Evolutionary conservation across 2,113 vertebrate genomes (phyloP).

Genomic region (Ophthalmolycus amberensis): DNA sequence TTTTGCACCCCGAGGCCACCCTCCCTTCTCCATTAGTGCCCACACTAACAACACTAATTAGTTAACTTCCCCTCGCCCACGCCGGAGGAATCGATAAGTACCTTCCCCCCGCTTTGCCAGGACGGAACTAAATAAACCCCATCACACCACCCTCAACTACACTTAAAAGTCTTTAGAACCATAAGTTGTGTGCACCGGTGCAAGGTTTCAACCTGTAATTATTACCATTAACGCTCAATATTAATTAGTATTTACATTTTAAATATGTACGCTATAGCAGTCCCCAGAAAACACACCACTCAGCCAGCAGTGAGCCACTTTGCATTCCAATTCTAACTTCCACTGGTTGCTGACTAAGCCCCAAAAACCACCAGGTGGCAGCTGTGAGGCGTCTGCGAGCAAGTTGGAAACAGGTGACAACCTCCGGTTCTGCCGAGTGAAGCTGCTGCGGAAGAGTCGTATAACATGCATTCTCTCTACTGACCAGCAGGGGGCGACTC

Average conservation of each 20-base stretch:
- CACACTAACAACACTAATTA: slow-evolving; percentile 74
- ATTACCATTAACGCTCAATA: neutral
- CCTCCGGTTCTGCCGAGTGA: neutral
- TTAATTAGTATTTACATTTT: neutral
- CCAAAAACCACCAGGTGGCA: neutral
- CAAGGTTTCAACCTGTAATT: neutral
- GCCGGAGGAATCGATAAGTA: slow-evolving; percentile 57
- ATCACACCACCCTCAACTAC: slow-evolving; percentile 21
- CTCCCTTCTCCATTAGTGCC: slow-evolving; percentile 68
- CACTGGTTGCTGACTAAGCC: neutral
- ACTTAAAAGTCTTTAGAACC: slow-evolving; percentile 17
- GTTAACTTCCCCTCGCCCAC: slow-evolving; percentile 44
- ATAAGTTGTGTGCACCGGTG: neutral
- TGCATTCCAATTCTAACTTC: neutral
- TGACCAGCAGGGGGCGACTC: neutral
- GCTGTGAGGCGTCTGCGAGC: neutral
- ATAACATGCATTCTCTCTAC: neutral
- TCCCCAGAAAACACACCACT: neutral
- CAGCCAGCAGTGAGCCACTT: neutral
- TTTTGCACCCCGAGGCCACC: slow-evolving; percentile 56
- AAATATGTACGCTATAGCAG: neutral
- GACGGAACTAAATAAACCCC: slow-evolving; percentile 36
- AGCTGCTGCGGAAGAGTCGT: neutral
- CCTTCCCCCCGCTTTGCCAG: slow-evolving; percentile 27
- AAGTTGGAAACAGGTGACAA: neutral